Evolutionary conservation across 1,140 invertebrate species (phyloP), one percentile per base, ranked within the genome.

Genomic region (Pachypsylla venusta): DNA sequence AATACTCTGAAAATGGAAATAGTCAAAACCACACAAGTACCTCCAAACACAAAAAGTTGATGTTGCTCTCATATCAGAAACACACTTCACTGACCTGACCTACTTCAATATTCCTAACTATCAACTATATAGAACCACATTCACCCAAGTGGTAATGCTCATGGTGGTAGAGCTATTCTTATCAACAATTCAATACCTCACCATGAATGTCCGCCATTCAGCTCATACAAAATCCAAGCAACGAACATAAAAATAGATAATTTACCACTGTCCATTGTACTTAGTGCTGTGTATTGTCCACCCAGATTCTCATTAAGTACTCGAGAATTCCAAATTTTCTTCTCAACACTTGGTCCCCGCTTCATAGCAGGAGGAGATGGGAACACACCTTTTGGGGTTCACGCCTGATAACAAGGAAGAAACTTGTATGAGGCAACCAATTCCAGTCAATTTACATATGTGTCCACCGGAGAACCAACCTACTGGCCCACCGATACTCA

Each of bases 401-500:
- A 1, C 69, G 71, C 61, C 57, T 68, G 19, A 59, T 40, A 1
- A 69, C 65, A 13, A 61, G 68, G 69, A 0, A 59, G 61, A 39
- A 62, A 70, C 55, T 58, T 73, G 1, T 64, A 68, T 14, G 60
- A 58, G 59, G 60, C 64, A 14, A 66, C 68, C 14, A 53, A 56
- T 7, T 40, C 19, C 0, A 66, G 68, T 42, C 60, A 67, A n/a
- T 54, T 67, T 14, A 57, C 61, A 25, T 30, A 53, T 14, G 19
- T 68, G 22, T 67, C 67, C 24, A 64, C 67, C 12, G 68, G 67
- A 22, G 66, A 60, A 63, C 70, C 71, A 25, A 76, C 73, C 0
- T 70, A 72, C 60, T 74, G 70, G 53, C 69, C 64, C 19, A 67
- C 65, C 25, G 71, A 67, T 16, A 53, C 54, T 16, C 64, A 65